Conservation (phyloP, 2,888 invertebrate species). For the Leucophenga maculata region DNA sequence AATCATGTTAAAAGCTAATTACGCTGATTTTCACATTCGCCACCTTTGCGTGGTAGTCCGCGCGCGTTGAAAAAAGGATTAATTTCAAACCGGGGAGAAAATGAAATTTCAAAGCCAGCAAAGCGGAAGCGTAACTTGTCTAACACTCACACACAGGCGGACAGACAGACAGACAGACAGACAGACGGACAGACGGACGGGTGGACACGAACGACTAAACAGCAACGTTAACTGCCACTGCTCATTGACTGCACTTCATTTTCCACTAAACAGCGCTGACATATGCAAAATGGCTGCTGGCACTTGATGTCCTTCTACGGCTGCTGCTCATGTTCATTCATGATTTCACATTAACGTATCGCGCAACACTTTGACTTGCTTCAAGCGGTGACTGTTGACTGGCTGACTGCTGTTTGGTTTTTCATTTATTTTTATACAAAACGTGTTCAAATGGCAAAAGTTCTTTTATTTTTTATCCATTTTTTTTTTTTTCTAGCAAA, state of each 20-base stretch:
- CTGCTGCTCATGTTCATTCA: background rate
- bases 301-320: conserved; percentile 16
- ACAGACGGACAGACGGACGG: conserved; percentile 1
- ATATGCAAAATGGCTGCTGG: conserved; percentile 13
- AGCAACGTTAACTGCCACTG: background rate
- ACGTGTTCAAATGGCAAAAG: conserved; percentile 15
- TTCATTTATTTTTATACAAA: conserved; percentile 6
- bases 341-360: background rate
- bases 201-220: background rate
- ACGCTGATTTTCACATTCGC: conserved; percentile 41
- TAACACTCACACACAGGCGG: background rate
- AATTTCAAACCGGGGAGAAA: conserved; percentile 32
- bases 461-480: background rate
- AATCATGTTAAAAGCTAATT: conserved; percentile 54
- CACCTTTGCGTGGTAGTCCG: background rate
- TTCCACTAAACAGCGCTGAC: conserved; percentile 1
- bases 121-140: background rate
- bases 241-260: background rate
- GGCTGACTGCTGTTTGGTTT: background rate
- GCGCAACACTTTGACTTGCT: background rate
- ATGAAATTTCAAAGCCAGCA: background rate
- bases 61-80: conserved; percentile 22
- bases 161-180: background rate
- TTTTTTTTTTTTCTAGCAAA: background rate
- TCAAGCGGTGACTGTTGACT: background rate